phyloP scores from a whole-genome alignment of 2,113 vertebrate species.

The Guaruba guarouba region DNA sequence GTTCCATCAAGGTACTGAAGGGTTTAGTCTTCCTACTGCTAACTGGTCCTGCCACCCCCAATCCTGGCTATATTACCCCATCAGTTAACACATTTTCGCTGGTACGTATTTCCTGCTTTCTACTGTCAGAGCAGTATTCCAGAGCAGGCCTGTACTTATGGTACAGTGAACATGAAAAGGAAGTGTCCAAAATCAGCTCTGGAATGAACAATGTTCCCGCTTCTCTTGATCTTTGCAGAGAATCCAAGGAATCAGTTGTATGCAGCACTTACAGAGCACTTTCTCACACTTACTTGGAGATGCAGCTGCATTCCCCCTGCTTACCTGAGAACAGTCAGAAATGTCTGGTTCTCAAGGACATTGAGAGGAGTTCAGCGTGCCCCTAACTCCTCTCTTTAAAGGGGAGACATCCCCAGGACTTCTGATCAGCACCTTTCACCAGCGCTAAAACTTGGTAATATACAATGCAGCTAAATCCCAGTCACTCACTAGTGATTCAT shows the following conservation, averaged over 20 bases:
- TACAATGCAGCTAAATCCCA: background rate
- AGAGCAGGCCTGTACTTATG: background rate
- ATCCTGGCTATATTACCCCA: background rate
- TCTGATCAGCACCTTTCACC: background rate
- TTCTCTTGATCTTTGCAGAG: background rate
- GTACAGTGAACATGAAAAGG: background rate
- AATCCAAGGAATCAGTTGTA: background rate
- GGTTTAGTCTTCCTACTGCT: background rate
- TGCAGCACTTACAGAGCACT: slow-evolving; percentile 50
- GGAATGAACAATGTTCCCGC: background rate
- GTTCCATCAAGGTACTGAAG: background rate
- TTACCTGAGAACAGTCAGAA: background rate
- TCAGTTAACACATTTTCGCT: background rate
- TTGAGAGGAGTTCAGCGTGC: background rate
- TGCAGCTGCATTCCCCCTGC: background rate
- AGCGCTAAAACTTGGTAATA: background rate
- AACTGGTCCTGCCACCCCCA: background rate
- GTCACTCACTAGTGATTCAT: background rate
- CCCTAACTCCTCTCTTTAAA: background rate
- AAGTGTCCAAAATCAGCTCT: background rate
- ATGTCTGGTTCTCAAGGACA: background rate
- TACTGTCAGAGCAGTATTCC: background rate
- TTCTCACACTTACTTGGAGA: background rate
- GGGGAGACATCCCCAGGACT: background rate
- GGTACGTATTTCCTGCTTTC: accelerated